These are phyloP conservation scores for Oreochromis niloticus DNA, from an alignment of 2,113 vertebrate species.

Conservation along the genomic window DNA sequence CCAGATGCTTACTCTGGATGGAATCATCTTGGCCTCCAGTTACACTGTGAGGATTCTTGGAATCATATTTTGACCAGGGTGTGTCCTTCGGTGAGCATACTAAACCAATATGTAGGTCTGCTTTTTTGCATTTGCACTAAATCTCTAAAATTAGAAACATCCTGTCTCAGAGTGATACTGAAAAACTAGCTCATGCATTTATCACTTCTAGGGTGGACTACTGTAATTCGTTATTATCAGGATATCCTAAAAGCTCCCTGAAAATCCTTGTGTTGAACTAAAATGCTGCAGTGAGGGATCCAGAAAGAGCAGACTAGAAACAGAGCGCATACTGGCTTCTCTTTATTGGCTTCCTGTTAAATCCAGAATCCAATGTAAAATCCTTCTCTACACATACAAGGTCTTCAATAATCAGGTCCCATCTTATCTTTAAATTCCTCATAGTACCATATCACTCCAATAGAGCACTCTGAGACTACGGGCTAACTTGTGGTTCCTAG, in stretches of 20 bases:
- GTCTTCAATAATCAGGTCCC: not conserved
- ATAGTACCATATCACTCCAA: not conserved
- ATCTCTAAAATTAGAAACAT: not conserved
- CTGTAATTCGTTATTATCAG: not conserved
- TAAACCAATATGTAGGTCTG: not conserved
- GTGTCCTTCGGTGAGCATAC: not conserved
- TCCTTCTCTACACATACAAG: not conserved
- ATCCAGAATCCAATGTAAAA: not conserved
- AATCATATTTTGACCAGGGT: not conserved
- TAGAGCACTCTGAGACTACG: not conserved
- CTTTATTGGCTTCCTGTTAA: not conserved
- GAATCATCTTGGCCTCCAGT: not conserved
- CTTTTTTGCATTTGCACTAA: not conserved
- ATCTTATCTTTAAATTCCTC: not conserved
- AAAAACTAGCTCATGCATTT: not conserved
- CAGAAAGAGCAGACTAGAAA: not conserved
- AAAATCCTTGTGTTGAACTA: not conserved
- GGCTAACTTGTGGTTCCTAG: not conserved
- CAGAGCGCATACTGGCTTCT: not conserved
- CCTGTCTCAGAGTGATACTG: not conserved
- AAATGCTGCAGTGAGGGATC: not conserved
- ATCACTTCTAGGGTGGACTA: not conserved
- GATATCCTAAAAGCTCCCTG: not conserved
- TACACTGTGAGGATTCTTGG: not conserved
- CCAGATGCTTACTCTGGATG: not conserved